Percentiles rank a stretch among this genome's conserved stretches.
phyloP scores from a whole-genome alignment of 2,888 invertebrate genomes.

The Tineola bisselliella region DNA sequence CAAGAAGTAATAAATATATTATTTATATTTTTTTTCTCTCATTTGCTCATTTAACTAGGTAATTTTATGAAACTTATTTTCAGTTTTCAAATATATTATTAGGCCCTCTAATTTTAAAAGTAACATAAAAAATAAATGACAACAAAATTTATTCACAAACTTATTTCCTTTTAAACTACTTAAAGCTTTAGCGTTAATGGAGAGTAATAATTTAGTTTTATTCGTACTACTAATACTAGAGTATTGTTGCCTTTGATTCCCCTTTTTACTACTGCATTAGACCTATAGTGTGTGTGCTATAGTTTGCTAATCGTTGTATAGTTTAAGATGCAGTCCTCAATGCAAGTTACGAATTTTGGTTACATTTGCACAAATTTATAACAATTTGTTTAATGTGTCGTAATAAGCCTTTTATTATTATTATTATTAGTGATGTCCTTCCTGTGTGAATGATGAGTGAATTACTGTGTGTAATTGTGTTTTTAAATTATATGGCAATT shows the following conservation, averaged over 20 bases:
- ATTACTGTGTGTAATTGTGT: neutral
- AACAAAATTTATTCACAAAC: neutral
- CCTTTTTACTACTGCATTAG: no score
- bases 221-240: no score
- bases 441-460: neutral
- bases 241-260: no score
- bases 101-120: neutral
- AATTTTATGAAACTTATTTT: neutral
- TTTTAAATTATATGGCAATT: neutral
- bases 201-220: neutral
- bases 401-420: neutral
- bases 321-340: neutral
- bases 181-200: neutral
- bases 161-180: neutral
- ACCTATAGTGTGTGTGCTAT: neutral
- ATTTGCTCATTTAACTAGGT: neutral
- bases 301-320: neutral
- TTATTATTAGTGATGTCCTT: neutral
- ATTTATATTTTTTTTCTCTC: neutral
- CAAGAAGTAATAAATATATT: neutral
- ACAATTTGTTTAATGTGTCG: neutral
- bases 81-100: neutral
- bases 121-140: conserved; percentile 3
- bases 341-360: neutral
- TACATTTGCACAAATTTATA: neutral